phyloP scores from a whole-genome alignment of 2,797 vertebrate genomes.

The Phataginus tricuspis region DNA sequence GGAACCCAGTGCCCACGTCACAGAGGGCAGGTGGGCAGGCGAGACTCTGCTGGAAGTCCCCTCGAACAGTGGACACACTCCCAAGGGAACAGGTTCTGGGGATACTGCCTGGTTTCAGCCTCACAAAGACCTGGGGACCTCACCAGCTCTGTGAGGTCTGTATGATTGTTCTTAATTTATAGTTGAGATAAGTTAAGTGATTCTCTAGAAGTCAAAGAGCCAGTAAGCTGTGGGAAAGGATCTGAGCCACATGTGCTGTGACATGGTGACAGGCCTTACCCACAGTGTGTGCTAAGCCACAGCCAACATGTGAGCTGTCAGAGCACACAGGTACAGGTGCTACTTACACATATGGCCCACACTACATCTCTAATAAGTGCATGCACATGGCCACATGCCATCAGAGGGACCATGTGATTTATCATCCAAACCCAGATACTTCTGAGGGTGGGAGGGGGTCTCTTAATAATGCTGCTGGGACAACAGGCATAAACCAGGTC shows the following conservation, averaged over 20 bases:
- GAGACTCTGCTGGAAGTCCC: not conserved
- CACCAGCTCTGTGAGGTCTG: too few species aligned
- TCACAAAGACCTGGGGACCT: not conserved
- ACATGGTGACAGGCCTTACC: accelerated
- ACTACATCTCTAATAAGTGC: accelerated
- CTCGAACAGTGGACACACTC: accelerated
- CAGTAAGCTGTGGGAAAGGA: not conserved
- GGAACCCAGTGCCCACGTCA: not conserved
- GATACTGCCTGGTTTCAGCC: not conserved
- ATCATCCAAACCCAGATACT: not conserved
- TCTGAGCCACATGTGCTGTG: not conserved
- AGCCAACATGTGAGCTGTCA: not conserved
- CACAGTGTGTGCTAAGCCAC: accelerated
- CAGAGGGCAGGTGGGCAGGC: not conserved
- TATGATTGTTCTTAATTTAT: not conserved
- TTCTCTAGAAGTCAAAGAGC: constrained; percentile 20
- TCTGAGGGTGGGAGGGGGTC: not conserved
- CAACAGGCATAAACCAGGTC: not conserved
- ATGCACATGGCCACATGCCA: accelerated
- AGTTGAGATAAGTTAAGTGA: not conserved
- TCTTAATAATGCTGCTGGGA: not conserved
- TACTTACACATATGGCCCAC: accelerated
- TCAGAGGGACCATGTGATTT: not conserved
- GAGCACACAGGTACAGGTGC: not conserved
- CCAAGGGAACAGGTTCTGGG: not conserved